A percentile compares a stretch with the other conserved stretches of the same genome.
phyloP scores from a whole-genome alignment of 2,113 vertebrate species.

The Pagrus major region DNA sequence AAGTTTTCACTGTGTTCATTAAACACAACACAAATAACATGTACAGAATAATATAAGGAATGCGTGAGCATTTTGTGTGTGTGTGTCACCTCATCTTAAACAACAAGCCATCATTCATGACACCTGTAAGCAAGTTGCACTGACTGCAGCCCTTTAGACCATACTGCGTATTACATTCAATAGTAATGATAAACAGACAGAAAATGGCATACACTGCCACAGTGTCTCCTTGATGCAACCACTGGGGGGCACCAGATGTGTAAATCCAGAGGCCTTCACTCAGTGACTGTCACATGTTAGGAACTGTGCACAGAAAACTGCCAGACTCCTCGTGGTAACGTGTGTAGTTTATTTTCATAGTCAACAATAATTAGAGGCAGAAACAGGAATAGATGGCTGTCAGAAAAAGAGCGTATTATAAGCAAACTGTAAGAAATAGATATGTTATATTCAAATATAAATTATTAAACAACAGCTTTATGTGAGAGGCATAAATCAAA shows the following conservation, averaged over 20 bases:
- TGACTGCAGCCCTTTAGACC: too few relatives aligned
- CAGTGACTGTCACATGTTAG: neutral
- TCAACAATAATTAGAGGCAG: constrained; percentile 2
- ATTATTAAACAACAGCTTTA: constrained; percentile 11
- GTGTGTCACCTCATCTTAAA: too few relatives aligned
- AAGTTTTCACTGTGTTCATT: too few relatives aligned
- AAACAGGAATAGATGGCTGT: neutral
- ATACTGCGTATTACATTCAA: too few relatives aligned
- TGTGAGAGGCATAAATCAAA: neutral
- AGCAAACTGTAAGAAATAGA: constrained; percentile 1
- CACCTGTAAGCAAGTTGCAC: too few relatives aligned
- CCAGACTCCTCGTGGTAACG: too few relatives aligned
- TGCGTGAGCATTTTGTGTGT: too few relatives aligned
- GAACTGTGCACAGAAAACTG: neutral
- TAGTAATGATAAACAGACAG: too few relatives aligned
- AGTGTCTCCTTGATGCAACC: neutral
- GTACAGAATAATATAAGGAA: too few relatives aligned
- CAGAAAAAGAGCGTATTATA: neutral
- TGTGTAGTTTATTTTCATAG: constrained; percentile 33
- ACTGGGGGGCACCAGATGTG: neutral
- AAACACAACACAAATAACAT: too few relatives aligned
- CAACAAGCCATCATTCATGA: too few relatives aligned
- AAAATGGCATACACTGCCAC: too few relatives aligned
- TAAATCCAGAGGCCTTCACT: neutral
- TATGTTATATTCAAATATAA: constrained; percentile 19